Conservation (phyloP, 2,113 vertebrate species). For the Bothrops jararaca region DNA sequence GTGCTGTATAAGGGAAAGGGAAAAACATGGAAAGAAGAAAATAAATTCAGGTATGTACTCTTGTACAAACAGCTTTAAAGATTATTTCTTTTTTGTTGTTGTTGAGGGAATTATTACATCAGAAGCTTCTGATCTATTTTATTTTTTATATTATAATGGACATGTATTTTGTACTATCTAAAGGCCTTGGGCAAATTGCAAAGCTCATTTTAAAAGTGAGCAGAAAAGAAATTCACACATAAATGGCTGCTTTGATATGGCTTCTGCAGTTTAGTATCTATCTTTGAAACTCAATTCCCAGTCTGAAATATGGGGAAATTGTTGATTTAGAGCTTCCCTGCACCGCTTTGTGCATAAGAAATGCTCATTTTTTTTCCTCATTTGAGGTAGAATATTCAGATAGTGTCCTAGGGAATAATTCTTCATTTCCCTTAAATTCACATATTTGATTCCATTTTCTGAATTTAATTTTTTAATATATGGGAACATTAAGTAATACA, state of each 20-base stretch:
- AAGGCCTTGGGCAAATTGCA: background rate
- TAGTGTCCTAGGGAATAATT: background rate
- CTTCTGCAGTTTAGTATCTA: background rate
- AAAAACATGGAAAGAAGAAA: background rate
- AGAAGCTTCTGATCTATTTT: background rate
- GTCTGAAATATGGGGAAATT: background rate
- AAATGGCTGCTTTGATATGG: background rate
- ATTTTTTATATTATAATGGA: background rate
- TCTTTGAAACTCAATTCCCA: background rate
- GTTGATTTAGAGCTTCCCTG: background rate
- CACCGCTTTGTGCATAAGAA: background rate
- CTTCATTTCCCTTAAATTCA: background rate
- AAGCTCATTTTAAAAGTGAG: background rate
- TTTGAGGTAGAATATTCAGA: background rate
- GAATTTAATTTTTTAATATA: background rate
- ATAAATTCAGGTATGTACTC: background rate
- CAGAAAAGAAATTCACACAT: background rate
- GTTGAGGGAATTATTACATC: background rate
- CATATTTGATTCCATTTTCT: background rate
- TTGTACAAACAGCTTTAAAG: background rate
- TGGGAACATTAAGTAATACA: background rate
- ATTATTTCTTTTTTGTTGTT: background rate
- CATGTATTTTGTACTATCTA: background rate
- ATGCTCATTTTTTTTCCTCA: background rate
- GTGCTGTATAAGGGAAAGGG: background rate